phyloP scores from a whole-genome alignment of 1,140 invertebrate species.

The Arion vulgaris region DNA sequence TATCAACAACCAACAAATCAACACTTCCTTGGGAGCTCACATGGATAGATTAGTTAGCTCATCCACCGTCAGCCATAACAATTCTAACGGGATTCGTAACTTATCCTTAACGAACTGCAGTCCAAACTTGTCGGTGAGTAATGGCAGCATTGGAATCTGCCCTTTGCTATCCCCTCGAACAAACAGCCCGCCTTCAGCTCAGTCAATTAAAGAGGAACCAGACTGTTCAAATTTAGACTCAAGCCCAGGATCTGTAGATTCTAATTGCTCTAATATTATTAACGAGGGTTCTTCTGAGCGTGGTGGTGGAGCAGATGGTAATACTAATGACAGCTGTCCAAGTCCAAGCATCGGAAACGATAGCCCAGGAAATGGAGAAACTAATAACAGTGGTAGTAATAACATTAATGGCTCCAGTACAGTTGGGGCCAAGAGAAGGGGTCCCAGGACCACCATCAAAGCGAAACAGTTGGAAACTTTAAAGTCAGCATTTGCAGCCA shows the following conservation, averaged over 20 bases:
- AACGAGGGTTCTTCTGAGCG: constrained; percentile 38
- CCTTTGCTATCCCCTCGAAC: constrained; percentile 43
- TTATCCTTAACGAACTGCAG: background rate
- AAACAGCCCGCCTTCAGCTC: constrained; percentile 47
- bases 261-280: constrained; percentile 31
- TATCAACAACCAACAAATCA: background rate
- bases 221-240: constrained; percentile 41
- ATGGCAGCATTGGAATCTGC: constrained; percentile 22
- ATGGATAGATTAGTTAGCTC: background rate
- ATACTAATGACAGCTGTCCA: constrained; percentile 36
- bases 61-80: background rate
- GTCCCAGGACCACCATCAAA: constrained; percentile 98
- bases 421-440: constrained; percentile 88
- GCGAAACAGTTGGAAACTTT: constrained; percentile 84
- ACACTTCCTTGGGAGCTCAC: background rate
- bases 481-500: constrained; percentile 94
- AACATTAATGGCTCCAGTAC: constrained; percentile 68
- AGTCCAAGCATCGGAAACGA: constrained; percentile 45
- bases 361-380: constrained; percentile 31
- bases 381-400: constrained; percentile 43
- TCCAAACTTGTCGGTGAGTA: background rate
- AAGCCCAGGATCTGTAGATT: constrained; percentile 48
- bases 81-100: background rate
- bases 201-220: constrained; percentile 52
- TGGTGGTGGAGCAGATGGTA: constrained; percentile 22